A percentile compares a stretch with the other conserved stretches of the same genome.
phyloP scores from a whole-genome alignment of 2,888 invertebrate species.

The Hipparchia sbordonii region DNA sequence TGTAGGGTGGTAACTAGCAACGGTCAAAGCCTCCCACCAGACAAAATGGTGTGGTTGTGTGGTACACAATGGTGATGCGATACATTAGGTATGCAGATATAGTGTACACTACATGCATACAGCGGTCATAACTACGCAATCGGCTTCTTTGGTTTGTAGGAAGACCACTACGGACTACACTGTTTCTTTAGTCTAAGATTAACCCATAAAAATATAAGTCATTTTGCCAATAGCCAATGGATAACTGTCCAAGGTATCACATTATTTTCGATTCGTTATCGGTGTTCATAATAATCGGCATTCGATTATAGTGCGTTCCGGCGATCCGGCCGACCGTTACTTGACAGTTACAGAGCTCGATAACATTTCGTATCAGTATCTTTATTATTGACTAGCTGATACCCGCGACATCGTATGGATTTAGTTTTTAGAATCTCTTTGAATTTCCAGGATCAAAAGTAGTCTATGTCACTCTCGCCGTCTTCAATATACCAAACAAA shows the following conservation, averaged over 20 bases:
- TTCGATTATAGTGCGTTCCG: constrained; percentile 61
- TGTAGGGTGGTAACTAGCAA: no score
- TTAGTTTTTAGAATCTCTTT: no score
- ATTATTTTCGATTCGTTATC: constrained; percentile 56
- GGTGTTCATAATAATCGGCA: constrained; percentile 56
- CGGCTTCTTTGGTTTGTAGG: neutral
- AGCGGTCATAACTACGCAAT: neutral
- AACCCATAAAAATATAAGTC: neutral
- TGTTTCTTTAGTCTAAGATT: neutral
- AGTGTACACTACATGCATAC: no score
- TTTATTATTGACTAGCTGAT: neutral
- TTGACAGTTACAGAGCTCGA: constrained; percentile 45
- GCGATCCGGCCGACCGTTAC: constrained; percentile 51
- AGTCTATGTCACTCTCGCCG: no score
- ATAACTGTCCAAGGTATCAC: constrained; percentile 23
- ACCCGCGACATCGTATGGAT: neutral
- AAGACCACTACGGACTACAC: neutral
- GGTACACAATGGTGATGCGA: no score
- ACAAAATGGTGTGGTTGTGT: no score
- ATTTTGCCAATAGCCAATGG: constrained; percentile 26
- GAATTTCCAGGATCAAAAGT: no score
- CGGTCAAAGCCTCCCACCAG: no score
- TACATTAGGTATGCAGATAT: no score
- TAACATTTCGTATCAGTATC: constrained; percentile 47
- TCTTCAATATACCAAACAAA: no score